These are phyloP conservation scores for Ophonus ardosiacus DNA, from an alignment of 2,888 invertebrate species.

Conservation along the genomic window DNA sequence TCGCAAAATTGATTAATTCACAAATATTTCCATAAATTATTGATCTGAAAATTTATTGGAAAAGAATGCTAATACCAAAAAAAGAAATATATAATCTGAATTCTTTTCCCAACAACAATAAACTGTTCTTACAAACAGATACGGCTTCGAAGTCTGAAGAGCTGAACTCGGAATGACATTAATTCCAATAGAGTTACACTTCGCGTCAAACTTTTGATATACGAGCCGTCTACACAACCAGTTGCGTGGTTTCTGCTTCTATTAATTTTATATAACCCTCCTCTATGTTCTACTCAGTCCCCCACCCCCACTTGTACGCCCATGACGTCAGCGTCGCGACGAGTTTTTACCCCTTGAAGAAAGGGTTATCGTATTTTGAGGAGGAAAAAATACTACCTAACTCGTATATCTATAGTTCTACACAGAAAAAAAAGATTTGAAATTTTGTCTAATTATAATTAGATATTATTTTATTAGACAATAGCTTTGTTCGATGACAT, in stretches of 20 bases:
- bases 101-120: background rate
- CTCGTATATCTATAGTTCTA: no score
- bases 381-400: no score
- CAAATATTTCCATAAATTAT: background rate
- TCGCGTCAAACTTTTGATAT: conserved; percentile 24
- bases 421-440: no score
- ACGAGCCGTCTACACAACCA: conserved; percentile 29
- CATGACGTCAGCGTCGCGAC: background rate
- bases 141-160: background rate
- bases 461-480: no score
- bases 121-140: background rate
- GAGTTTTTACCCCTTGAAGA: background rate
- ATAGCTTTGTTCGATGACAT: no score
- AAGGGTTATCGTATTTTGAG: no score
- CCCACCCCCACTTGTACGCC: background rate
- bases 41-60: background rate
- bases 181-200: conserved; percentile 16
- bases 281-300: background rate
- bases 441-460: no score
- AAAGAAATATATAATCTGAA: background rate
- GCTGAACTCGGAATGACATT: conserved; percentile 10
- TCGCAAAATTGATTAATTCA: background rate
- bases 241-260: background rate
- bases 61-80: background rate
- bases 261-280: conserved; percentile 17